Conservation (phyloP, 2,797 vertebrate genomes). For the Myotis planiceps region DNA sequence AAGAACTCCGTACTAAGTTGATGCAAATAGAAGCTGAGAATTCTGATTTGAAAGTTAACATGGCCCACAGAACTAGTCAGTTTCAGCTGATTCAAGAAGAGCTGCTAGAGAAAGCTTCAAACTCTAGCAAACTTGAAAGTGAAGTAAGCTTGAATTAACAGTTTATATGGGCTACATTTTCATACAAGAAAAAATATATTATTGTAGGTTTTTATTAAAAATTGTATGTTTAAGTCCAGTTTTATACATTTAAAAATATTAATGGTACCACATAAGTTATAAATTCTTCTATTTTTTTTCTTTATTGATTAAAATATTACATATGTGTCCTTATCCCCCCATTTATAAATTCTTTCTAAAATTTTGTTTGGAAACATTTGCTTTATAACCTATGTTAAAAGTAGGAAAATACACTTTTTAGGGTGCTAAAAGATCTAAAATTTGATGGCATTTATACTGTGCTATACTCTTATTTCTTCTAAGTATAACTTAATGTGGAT, state of each 20-base stretch:
- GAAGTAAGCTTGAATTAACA: constrained; percentile 87
- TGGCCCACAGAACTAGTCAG: constrained; percentile 92
- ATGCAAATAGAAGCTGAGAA: constrained; percentile 90
- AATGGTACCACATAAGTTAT: not conserved
- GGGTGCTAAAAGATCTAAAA: not conserved
- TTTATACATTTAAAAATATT: not conserved
- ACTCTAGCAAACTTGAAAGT: constrained; percentile 88
- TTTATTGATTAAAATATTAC: too few species aligned
- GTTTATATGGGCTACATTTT: constrained; percentile 24
- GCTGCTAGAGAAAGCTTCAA: constrained; percentile 91
- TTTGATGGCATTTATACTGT: constrained; percentile 7
- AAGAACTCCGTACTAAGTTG: constrained; percentile 89
- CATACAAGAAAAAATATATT: not conserved
- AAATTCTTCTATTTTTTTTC: not conserved
- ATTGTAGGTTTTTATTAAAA: not conserved
- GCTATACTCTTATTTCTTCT: constrained; percentile 22
- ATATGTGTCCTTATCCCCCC: too few species aligned
- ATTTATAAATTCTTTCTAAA: constrained; percentile 41
- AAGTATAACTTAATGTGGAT: constrained; percentile 20
- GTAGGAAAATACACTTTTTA: not conserved
- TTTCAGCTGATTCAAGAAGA: constrained; percentile 93
- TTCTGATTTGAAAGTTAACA: constrained; percentile 90
- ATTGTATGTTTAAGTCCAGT: not conserved
- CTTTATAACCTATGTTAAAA: constrained; percentile 53
- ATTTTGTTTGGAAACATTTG: constrained; percentile 39